Evolutionary conservation across 2,113 vertebrate species (phyloP).

Genomic region (Alexandromys fortis): DNA sequence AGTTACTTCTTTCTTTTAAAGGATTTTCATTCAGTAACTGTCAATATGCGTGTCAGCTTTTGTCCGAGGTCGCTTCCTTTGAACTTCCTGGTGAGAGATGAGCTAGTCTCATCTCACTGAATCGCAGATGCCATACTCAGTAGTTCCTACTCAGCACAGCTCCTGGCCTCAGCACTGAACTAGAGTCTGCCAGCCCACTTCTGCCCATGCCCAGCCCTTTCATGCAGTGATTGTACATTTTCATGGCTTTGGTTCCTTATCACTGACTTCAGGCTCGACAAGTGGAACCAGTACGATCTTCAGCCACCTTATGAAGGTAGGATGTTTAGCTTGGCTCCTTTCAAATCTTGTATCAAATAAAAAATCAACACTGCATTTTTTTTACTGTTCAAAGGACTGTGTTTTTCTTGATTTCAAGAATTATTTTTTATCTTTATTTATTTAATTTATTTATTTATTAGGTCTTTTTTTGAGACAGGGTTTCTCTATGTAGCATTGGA

Average conservation of each 20-base stretch:
- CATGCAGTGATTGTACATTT: neutral
- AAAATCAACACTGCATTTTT: neutral
- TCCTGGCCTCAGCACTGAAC: neutral
- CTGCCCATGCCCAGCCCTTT: neutral
- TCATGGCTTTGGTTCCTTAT: neutral
- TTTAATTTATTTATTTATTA: neutral
- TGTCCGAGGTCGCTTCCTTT: neutral
- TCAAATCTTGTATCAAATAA: neutral
- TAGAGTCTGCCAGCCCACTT: neutral
- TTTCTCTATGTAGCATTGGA: too few relatives aligned
- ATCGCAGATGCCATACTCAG: neutral
- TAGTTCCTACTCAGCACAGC: neutral
- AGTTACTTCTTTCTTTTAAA: slow-evolving; percentile 29
- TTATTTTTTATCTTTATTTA: neutral
- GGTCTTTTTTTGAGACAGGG: neutral
- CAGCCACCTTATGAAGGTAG: neutral
- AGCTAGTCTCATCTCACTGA: neutral
- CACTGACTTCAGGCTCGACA: neutral
- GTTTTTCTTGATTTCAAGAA: neutral
- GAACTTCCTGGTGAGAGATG: neutral
- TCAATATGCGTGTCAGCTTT: neutral
- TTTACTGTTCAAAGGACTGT: neutral
- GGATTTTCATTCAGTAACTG: neutral
- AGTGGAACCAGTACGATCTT: neutral
- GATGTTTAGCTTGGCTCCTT: neutral